These are phyloP conservation scores for Synodontis membranacea DNA, from an alignment of 2,113 vertebrate genomes.

Conservation along the genomic window DNA sequence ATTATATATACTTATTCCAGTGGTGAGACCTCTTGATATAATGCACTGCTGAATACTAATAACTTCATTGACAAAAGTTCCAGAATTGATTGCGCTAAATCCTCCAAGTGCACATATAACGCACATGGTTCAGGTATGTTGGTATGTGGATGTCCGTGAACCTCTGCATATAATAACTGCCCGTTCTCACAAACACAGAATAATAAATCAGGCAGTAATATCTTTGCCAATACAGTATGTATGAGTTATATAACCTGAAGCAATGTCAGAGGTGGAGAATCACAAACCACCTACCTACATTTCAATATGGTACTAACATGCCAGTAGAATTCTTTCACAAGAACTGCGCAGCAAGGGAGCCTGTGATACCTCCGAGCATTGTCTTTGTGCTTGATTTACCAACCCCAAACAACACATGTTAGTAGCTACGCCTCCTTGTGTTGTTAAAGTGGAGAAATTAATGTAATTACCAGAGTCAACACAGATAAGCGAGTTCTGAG, in stretches of 20 bases:
- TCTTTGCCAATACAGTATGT: conserved; percentile 2
- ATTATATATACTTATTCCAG: too few species aligned
- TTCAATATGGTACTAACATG: conserved; percentile 31
- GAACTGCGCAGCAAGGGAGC: not conserved
- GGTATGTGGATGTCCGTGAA: not conserved
- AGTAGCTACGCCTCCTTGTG: conserved; percentile 28
- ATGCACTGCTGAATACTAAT: not conserved
- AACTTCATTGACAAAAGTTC: not conserved
- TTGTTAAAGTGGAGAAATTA: conserved; percentile 51
- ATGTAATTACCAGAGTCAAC: conserved; percentile 52
- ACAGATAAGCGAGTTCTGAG: conserved; percentile 53
- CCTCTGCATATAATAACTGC: not conserved
- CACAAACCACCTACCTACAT: conserved; percentile 8
- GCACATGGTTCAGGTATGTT: not conserved
- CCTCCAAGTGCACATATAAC: not conserved
- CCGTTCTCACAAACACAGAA: not conserved
- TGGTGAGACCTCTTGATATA: not conserved
- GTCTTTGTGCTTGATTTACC: conserved; percentile 13
- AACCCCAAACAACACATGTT: conserved; percentile 19
- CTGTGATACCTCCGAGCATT: not conserved
- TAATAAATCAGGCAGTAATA: not conserved
- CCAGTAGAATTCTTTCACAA: not conserved
- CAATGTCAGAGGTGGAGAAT: conserved; percentile 34
- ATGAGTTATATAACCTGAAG: conserved; percentile 45
- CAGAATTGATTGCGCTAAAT: not conserved